Base-by-base conservation (phyloP, 2,888 invertebrate genomes). In the Cosmia pyralina region DNA sequence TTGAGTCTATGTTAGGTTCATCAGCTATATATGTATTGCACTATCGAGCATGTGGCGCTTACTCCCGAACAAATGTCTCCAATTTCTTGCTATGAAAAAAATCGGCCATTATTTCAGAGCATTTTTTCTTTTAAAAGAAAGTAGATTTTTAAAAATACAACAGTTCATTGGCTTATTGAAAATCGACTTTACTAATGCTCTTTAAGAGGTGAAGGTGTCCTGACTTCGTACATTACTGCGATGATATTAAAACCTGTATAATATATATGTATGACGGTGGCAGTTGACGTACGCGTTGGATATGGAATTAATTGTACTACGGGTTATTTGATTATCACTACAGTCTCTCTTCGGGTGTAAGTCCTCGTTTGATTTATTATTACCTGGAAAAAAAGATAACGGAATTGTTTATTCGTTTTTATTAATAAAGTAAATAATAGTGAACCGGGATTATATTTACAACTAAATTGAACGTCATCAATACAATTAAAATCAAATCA, bases 291-390 rank as follows among this genome's bases (percentile, higher is more conserved):
- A 89, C 84, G 86, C 87, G 88, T 89, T 83, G 88, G 95, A 95
- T 95, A 95, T 95, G 95, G 92, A 92, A 88, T 90, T 88, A 88
- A 90, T 94, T 95, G 95, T 95, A 95, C 95, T 95, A 93, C 88
- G 86, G 90, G 92, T 93, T 89, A 87, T 87, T 88, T 90, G 85
- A 85, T 86, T 86, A 88, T 86, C 84, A 86, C 88, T 87, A 84
- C 87, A 85, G 88, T 89, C 88, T 89, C 86, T 82, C 82, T 88
- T 88, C 86, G 83, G 85, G 85, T 87, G 82, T 79, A 86, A 74
- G 84, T 73, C 76, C 76, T 86, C 81, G 28, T 59, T 77, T 84
- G 82, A 78, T 86, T 88, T 74, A 81, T 84, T 89, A 89, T 92
- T 94, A 95, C 93, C 94, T 95, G 94, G 59, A 75, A 78, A 64